phyloP scores from a whole-genome alignment of 2,888 invertebrate species.

The Acleris sparsana region DNA sequence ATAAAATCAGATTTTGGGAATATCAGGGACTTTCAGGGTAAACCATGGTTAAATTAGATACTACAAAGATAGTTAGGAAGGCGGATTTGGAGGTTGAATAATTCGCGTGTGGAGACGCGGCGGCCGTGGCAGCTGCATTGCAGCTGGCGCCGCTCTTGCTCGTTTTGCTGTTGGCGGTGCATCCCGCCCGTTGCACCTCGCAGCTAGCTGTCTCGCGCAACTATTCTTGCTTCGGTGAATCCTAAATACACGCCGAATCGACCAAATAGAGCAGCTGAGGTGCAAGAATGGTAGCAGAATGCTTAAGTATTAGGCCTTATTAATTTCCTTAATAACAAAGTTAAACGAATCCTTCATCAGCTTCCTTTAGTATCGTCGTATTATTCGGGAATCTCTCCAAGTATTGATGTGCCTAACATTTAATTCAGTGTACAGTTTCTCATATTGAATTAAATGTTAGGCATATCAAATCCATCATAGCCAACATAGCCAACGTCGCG shows the following conservation, averaged over 20 bases:
- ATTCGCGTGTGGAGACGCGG: constrained; percentile 49
- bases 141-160: constrained; percentile 76
- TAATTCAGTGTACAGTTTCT: too few relatives aligned
- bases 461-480: too few relatives aligned
- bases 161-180: constrained; percentile 59
- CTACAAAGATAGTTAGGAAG: neutral
- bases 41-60: too few relatives aligned
- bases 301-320: too few relatives aligned
- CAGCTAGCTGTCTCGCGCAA: constrained; percentile 15
- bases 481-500: neutral
- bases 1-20: neutral
- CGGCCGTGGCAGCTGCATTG: constrained; percentile 70
- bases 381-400: too few relatives aligned
- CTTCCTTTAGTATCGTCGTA: neutral
- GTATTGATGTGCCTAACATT: too few relatives aligned
- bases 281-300: too few relatives aligned
- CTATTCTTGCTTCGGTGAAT: constrained; percentile 27
- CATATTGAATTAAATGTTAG: too few relatives aligned
- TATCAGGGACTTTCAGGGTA: neutral
- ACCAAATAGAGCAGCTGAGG: too few relatives aligned
- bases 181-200: constrained; percentile 7
- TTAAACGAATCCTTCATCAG: neutral
- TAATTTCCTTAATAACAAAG: too few relatives aligned
- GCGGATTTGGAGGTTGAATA: constrained; percentile 58
- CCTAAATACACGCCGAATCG: too few relatives aligned